phyloP scores from a whole-genome alignment of 2,888 invertebrate species.

The Hirtodrosophila alboralis region DNA sequence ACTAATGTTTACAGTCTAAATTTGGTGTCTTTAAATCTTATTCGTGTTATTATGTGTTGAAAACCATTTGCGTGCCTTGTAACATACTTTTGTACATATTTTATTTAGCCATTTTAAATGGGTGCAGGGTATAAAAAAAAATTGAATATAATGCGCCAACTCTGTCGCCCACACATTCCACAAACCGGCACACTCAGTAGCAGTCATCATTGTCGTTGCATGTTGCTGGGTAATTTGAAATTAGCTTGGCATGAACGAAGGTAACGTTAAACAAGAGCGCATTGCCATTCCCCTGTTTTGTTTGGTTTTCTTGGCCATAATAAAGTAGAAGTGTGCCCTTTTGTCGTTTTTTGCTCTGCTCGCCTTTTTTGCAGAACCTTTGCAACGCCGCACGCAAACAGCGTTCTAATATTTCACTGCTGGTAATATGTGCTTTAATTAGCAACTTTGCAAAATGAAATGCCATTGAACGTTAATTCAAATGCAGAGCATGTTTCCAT shows the following conservation, averaged over 20 bases:
- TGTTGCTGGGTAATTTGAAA: slow-evolving; percentile 64
- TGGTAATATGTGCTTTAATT: slow-evolving; percentile 55
- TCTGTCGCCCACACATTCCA: slow-evolving; percentile 18
- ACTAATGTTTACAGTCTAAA: too few relatives aligned
- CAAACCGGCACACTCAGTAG: slow-evolving; percentile 4
- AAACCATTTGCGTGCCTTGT: too few relatives aligned
- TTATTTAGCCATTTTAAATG: too few relatives aligned
- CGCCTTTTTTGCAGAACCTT: slow-evolving; percentile 21
- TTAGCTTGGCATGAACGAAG: slow-evolving; percentile 28
- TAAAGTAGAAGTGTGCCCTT: slow-evolving; percentile 43
- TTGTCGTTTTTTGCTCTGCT: slow-evolving; percentile 30
- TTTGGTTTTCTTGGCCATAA: slow-evolving; percentile 20
- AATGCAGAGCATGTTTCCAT: slow-evolving; percentile 68
- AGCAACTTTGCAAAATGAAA: slow-evolving; percentile 57
- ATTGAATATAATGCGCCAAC: slow-evolving; percentile 17
- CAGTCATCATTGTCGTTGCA: slow-evolving; percentile 51
- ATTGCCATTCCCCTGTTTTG: slow-evolving; percentile 20
- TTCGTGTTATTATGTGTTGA: too few relatives aligned
- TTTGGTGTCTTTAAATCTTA: too few relatives aligned
- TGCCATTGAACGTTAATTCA: slow-evolving; percentile 69
- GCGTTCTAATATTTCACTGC: slow-evolving; percentile 31
- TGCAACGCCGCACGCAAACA: slow-evolving; percentile 30
- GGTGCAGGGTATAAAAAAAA: slow-evolving; percentile 2
- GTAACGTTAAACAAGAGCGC: slow-evolving; percentile 12
- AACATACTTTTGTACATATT: too few relatives aligned